Conservation (phyloP, 2,888 invertebrate genomes). For the Rosalia funebris region DNA sequence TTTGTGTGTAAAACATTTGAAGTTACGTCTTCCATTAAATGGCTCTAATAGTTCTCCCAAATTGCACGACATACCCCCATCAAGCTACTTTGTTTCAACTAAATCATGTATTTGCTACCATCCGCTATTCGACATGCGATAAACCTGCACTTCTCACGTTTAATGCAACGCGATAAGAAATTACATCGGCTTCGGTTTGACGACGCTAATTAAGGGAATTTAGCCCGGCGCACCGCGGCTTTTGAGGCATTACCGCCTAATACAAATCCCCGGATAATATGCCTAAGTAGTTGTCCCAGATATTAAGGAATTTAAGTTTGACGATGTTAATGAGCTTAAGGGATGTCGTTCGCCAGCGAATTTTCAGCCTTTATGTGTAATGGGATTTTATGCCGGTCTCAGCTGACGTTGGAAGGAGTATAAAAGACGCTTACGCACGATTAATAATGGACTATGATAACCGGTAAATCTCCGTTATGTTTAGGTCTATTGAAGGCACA, state of each 20-base stretch:
- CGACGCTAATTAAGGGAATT: not conserved
- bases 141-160: not conserved
- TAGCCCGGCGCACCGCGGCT: not conserved
- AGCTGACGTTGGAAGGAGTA: not conserved
- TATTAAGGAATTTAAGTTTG: conserved; percentile 1
- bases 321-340: not conserved
- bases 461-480: not conserved
- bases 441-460: conserved; percentile 2
- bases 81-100: no score
- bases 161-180: not conserved
- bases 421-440: not conserved
- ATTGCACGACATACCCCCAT: no score
- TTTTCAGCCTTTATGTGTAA: not conserved
- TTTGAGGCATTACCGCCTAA: not conserved
- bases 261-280: not conserved
- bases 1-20: no score
- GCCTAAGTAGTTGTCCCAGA: not conserved
- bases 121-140: no score
- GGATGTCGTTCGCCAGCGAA: not conserved
- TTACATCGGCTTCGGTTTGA: not conserved
- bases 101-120: no score
- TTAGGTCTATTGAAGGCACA: no score
- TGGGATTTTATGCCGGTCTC: not conserved
- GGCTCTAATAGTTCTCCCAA: no score
- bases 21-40: no score